Base-by-base conservation (phyloP, 2,113 vertebrate genomes). In the Mesoclemmys tuberculata region DNA sequence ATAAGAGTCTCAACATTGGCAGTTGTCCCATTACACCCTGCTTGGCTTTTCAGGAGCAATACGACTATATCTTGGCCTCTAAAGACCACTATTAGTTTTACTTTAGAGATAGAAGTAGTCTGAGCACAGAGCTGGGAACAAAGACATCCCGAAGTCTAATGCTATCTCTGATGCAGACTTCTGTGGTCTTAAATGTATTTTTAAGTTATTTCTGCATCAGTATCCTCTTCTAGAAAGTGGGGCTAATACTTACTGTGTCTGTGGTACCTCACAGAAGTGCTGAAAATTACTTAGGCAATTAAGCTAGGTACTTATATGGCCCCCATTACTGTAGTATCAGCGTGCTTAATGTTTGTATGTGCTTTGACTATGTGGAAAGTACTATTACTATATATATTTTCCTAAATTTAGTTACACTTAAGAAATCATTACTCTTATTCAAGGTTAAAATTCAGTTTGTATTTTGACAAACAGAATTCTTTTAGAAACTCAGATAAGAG, bases 161-260 rank as follows among this genome's bases (percentile, higher is more conserved):
- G 3, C 21, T 81, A 11, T 52, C 3, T 85, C 77, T 82, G 52
- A 84, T 54, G 64, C 52, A 74, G 38, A 16, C 14, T 10, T 1
- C 80, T 86, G 48, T 5, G 55, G 46, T 74, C n/a, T n/a, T 80
- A 12, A 80, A 31, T 0, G 0, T 1, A 0, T 35, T 14, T 77
- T 82, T 80, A 92, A 56, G 13, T 27, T 38, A 77, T 0, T 61
- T 92, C n/a, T 95, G 44, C 52, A 44, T 88, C 21, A 9, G 82
- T 54, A 93, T 21, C 41, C 6, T 48, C 84, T 90, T 77, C 31
- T 71, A 18, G 38, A 74, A 74, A 26, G 22, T 41, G 22, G 21
- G 38, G 21, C 26, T 44, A 41, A n/a, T 68, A 68, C 29, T 61
- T n/a, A 35, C 5, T 6, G n/a, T 35, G 16, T 84, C 61, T 88